Conservation (phyloP, 2,888 invertebrate genomes). For the Sphecodes monilicornis region DNA sequence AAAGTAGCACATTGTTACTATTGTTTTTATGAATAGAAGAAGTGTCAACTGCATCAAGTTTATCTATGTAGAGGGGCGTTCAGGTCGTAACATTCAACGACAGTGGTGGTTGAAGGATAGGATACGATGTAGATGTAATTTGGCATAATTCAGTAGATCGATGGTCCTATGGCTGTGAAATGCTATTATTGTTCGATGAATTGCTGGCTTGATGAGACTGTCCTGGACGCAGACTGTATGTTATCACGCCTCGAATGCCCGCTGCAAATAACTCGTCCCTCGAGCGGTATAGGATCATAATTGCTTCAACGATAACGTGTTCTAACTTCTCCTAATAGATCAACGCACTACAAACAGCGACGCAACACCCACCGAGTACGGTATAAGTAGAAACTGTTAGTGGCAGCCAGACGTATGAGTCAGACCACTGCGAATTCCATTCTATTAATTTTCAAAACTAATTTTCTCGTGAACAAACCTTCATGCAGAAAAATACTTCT, state of each 20-base stretch:
- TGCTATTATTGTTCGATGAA: constrained; percentile 49
- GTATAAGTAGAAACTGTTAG: background rate
- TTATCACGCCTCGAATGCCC: constrained; percentile 33
- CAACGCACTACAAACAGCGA: background rate
- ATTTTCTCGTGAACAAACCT: background rate
- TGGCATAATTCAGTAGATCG: constrained; percentile 26
- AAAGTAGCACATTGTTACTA: background rate
- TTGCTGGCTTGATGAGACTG: constrained; percentile 47
- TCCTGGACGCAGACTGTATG: constrained; percentile 22
- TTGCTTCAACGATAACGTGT: background rate
- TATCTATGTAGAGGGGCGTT: background rate
- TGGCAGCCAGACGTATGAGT: background rate
- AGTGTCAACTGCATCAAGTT: background rate
- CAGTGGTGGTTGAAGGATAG: background rate
- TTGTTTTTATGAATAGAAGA: background rate
- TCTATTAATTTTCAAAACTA: background rate
- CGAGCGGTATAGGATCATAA: background rate
- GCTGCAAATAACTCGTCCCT: constrained; percentile 23
- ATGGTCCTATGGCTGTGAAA: constrained; percentile 34
- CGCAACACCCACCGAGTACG: background rate
- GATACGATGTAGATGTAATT: constrained; percentile 2
- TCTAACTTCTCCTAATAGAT: constrained; percentile 1
- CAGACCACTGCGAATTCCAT: background rate
- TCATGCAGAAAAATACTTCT: background rate
- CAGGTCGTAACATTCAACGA: background rate